Base-by-base conservation (phyloP, 2,888 invertebrate genomes). In the Psococerastis gibbosa region DNA sequence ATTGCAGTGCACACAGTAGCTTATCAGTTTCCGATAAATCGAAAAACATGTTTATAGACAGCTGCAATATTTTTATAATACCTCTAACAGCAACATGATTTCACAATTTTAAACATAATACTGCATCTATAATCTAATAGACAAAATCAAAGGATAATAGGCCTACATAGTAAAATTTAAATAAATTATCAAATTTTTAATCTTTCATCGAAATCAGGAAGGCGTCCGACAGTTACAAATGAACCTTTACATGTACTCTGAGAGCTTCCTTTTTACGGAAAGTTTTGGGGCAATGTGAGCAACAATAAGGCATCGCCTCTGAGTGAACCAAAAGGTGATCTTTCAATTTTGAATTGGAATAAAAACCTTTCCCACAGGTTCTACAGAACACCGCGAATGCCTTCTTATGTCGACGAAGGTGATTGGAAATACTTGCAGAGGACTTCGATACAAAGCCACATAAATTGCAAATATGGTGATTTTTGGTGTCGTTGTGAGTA, bases 281-380 rank as follows among this genome's bases (percentile, higher is more conserved):
- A 3, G 16, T 18, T 15, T 18, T 38, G 3, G 16, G n/a, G 11
- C 38, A 38, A n/a, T 38, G 38, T n/a, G 15, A 11, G 18, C 38
- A 38, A 3, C 3, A 5, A 18, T 5, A 38, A n/a, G 38, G 38
- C 18, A 17, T 38, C 11, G 15, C 38, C 16, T 20, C 18, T 5
- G 15, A 17, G 11, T 38, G 38, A n/a, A 9, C n/a, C 5, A n/a
- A 17, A 5, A 38, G 3, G 11, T 38, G 38, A 3, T 18, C 17
- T n/a, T 3, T 17, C 17, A 38, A 18, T 11, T 38, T 18, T 16
- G 17, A 15, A 9, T 15, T 38, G 5, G 38, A 38, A 38, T 38
- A 38, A 16, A 38, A 38, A 5, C 38, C 38, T 18, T 38, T 38
- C 5, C n/a, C 5, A 11, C 38, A 38, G 5, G 38, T 16, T 3